Evolutionary conservation across 1,140 invertebrate genomes (phyloP).

Genomic region (Drosophila melanica): DNA sequence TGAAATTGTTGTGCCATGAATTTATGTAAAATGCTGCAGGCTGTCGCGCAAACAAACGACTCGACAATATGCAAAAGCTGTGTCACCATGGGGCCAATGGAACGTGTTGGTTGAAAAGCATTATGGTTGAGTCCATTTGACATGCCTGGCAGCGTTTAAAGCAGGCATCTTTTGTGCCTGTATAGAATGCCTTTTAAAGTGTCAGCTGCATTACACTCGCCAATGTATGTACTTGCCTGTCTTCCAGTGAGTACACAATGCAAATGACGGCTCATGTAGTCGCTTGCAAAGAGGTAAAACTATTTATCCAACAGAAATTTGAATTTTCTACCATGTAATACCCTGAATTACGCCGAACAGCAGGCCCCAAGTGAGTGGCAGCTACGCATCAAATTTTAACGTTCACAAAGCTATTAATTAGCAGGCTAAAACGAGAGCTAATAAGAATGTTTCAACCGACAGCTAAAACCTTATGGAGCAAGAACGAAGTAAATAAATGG

Average conservation of each 20-base stretch:
- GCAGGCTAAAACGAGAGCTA: not conserved
- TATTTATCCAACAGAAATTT: conserved; percentile 32
- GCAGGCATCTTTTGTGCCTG: conserved; percentile 57
- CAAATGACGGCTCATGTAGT: not conserved
- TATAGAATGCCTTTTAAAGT: conserved; percentile 68
- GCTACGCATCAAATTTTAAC: conserved; percentile 1
- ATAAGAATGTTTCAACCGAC: too few species aligned
- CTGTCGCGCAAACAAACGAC: conserved; percentile 37
- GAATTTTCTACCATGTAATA: conserved; percentile 28
- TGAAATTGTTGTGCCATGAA: conserved; percentile 65
- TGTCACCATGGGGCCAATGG: conserved; percentile 36
- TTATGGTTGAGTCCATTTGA: conserved; percentile 31
- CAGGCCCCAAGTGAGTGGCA: conserved; percentile 9
- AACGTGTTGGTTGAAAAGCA: not conserved
- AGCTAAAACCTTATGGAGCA: conserved; percentile 37
- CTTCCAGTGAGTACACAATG: conserved; percentile 1
- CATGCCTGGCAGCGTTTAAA: conserved; percentile 73
- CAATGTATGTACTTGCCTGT: conserved; percentile 14
- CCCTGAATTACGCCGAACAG: not conserved
- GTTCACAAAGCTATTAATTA: conserved; percentile 29
- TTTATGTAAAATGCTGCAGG: conserved; percentile 79
- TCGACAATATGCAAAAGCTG: conserved; percentile 28
- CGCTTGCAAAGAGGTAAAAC: not conserved
- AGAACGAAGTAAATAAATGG: conserved; percentile 61
- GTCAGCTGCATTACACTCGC: conserved; percentile 68